These are phyloP conservation scores for Huso huso DNA, from an alignment of 2,797 vertebrate species.

Conservation along the genomic window DNA sequence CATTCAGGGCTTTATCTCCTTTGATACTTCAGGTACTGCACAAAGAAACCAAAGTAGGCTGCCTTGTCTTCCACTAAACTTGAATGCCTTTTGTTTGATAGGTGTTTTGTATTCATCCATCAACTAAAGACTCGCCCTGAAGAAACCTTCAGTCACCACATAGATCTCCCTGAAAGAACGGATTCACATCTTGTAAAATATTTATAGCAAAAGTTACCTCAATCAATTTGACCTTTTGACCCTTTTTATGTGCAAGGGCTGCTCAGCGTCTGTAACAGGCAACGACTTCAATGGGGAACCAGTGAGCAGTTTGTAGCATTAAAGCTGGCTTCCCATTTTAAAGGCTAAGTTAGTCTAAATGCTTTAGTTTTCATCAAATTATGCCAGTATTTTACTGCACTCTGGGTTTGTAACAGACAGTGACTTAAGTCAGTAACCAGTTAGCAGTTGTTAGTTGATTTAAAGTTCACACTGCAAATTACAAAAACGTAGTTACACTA, in stretches of 20 bases:
- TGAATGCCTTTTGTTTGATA: conserved; percentile 77
- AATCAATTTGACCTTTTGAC: conserved; percentile 81
- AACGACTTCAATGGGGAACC: conserved; percentile 10
- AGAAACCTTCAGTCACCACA: conserved; percentile 86
- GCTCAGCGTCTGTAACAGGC: conserved; percentile 19
- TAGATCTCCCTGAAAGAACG: conserved; percentile 71
- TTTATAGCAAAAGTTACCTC: conserved; percentile 77
- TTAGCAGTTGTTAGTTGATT: no score
- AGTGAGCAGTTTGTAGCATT: no score
- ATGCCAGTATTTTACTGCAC: neutral
- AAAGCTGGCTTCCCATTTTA: no score
- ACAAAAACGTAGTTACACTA: no score
- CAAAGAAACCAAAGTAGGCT: conserved; percentile 87
- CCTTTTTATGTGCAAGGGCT: conserved; percentile 45
- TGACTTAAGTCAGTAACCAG: no score
- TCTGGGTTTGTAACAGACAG: no score
- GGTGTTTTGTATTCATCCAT: conserved; percentile 89
- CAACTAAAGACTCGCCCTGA: conserved; percentile 83
- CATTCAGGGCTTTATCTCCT: conserved; percentile 79
- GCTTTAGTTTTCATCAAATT: neutral
- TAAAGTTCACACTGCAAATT: no score
- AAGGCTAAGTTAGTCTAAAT: no score
- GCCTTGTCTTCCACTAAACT: conserved; percentile 81
- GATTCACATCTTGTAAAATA: conserved; percentile 80
- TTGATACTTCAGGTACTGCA: conserved; percentile 77